Evolutionary conservation across 92 coral and sea anemone genomes (phyloP).

Genomic region (Pocillopora meandrina): DNA sequence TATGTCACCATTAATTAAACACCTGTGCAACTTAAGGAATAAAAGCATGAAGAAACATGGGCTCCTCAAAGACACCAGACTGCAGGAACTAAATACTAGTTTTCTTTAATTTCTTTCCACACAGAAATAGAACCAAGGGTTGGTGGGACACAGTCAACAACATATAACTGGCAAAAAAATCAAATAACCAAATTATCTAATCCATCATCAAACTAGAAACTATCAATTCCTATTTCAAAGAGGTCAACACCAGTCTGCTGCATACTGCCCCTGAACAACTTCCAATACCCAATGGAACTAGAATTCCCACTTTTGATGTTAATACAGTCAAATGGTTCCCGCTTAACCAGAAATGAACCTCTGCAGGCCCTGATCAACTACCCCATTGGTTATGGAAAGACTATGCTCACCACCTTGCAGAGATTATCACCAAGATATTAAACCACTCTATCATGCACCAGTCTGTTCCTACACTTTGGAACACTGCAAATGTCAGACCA

Average conservation of each 20-base stretch:
- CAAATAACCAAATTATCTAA: too few species aligned
- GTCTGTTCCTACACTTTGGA: conserved; percentile 50
- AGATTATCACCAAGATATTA: conserved; percentile 46
- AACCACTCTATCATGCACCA: conserved; percentile 30
- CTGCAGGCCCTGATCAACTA: conserved; percentile 50
- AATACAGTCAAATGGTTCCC: background rate
- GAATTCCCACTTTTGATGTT: conserved; percentile 19
- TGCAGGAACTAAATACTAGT: too few species aligned
- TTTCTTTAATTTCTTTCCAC: too few species aligned
- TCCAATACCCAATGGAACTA: conserved; percentile 29
- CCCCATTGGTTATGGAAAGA: conserved; percentile 49
- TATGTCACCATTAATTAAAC: too few species aligned
- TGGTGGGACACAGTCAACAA: too few species aligned
- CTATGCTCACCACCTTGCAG: conserved; percentile 55
- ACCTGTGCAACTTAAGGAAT: too few species aligned
- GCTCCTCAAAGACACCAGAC: too few species aligned
- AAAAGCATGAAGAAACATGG: too few species aligned
- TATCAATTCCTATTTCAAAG: background rate
- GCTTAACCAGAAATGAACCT: conserved; percentile 10
- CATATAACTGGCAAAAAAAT: too few species aligned
- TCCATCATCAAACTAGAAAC: background rate
- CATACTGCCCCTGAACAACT: conserved; percentile 26
- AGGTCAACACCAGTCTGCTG: background rate
- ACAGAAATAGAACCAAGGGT: too few species aligned
- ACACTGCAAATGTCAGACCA: conserved; percentile 40